phyloP scores from a whole-genome alignment of 2,797 vertebrate species.

The Meda fulgida region DNA sequence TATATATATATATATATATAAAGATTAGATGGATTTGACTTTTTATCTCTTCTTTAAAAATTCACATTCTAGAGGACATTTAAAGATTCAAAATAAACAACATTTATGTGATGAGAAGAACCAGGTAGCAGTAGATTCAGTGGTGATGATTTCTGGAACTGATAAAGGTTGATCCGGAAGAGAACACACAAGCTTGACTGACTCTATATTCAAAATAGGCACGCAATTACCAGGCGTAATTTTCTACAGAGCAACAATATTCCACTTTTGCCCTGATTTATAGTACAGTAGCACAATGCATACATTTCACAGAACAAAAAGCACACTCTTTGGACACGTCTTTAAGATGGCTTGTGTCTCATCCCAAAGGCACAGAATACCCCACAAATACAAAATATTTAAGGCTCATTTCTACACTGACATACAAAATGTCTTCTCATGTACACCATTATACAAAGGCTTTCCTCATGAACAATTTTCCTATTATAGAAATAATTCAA shows the following conservation, averaged over 20 bases:
- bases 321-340: conserved; percentile 49
- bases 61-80: conserved; percentile 39
- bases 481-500: conserved; percentile 63
- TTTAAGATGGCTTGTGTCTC: conserved; percentile 49
- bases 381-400: conserved; percentile 47
- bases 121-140: conserved; percentile 4
- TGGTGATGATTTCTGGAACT: conserved; percentile 16
- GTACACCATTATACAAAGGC: conserved; percentile 60
- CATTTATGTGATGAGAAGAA: conserved; percentile 1
- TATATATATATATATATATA: not conserved
- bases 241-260: conserved; percentile 32
- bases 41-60: conserved; percentile 31
- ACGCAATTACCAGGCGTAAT: conserved; percentile 45
- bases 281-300: conserved; percentile 31
- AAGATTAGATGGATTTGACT: conserved; percentile 15
- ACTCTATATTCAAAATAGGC: conserved; percentile 31
- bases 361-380: conserved; percentile 49
- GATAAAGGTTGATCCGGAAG: not conserved
- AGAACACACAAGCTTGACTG: not conserved
- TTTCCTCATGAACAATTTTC: conserved; percentile 24
- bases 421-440: conserved; percentile 37
- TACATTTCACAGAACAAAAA: conserved; percentile 31
- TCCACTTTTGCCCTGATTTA: conserved; percentile 29
- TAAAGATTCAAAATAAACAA: conserved; percentile 19
- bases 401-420: conserved; percentile 44